Conservation (phyloP, 2,113 vertebrate species). For the Pseudolaguvia tuberculata region DNA sequence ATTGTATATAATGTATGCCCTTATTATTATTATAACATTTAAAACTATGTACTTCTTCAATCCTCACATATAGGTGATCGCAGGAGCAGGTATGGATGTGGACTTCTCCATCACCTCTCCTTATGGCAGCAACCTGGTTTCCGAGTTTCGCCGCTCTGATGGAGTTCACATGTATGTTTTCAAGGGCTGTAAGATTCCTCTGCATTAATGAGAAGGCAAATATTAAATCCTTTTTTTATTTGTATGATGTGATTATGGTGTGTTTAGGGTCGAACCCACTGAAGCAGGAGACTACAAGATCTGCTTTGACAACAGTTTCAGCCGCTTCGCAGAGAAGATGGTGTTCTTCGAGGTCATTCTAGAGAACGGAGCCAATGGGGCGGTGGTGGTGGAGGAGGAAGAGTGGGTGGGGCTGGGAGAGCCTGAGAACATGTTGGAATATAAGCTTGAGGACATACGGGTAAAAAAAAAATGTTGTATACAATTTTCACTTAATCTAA, state of each 20-base stretch:
- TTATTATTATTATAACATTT: too few relatives aligned
- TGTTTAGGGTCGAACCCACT: slow-evolving; percentile 77
- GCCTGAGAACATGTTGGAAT: slow-evolving; percentile 77
- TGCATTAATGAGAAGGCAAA: too few relatives aligned
- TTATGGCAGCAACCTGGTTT: slow-evolving; percentile 64
- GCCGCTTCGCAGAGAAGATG: slow-evolving; percentile 84
- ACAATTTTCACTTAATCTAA: too few relatives aligned
- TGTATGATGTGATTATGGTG: not conserved
- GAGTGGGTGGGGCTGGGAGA: slow-evolving; percentile 75
- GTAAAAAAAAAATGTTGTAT: slow-evolving; percentile 51
- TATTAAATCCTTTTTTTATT: too few relatives aligned
- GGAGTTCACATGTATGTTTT: slow-evolving; percentile 81
- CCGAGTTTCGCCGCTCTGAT: slow-evolving; percentile 73
- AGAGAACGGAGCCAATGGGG: slow-evolving; percentile 63
- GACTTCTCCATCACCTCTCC: slow-evolving; percentile 80
- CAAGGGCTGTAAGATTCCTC: not conserved
- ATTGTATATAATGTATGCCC: too few relatives aligned
- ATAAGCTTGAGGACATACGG: slow-evolving; percentile 87
- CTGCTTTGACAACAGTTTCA: slow-evolving; percentile 91
- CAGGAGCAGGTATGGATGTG: slow-evolving; percentile 83
- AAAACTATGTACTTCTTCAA: too few relatives aligned
- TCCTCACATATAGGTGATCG: slow-evolving; percentile 72
- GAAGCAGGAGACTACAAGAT: slow-evolving; percentile 83
- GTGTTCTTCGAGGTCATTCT: slow-evolving; percentile 87
- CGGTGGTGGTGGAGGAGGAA: slow-evolving; percentile 67